Conservation (phyloP, 2,888 invertebrate genomes). For the Drosophila birchii region DNA sequence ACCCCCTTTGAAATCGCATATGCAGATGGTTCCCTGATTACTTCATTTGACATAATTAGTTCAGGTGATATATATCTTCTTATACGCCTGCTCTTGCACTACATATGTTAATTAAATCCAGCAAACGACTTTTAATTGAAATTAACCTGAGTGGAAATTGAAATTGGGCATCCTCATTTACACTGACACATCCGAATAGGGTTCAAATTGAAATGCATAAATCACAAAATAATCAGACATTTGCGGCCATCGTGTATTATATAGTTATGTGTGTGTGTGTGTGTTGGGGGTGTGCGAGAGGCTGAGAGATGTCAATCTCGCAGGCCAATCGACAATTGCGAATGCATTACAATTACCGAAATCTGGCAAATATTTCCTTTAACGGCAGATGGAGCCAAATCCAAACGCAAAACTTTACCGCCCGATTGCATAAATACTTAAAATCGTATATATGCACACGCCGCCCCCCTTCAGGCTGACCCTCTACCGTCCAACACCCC, state of each 20-base stretch:
- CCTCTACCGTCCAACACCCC: not conserved
- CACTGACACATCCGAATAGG: conserved; percentile 54
- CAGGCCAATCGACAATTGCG: conserved; percentile 72
- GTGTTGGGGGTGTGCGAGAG: not conserved
- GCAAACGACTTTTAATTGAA: conserved; percentile 68
- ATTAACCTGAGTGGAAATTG: conserved; percentile 67
- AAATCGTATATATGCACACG: conserved; percentile 59
- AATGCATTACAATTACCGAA: conserved; percentile 67
- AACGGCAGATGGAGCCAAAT: conserved; percentile 23
- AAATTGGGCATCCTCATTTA: conserved; percentile 53
- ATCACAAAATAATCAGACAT: conserved; percentile 72
- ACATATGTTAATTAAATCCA: conserved; percentile 67
- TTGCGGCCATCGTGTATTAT: conserved; percentile 13
- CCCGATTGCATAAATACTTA: conserved; percentile 65
- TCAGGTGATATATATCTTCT: conserved; percentile 11
- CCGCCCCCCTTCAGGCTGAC: conserved; percentile 3
- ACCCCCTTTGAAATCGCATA: not conserved
- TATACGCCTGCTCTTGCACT: conserved; percentile 17
- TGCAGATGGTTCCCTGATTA: not conserved
- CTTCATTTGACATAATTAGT: conserved; percentile 18
- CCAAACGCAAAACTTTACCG: conserved; percentile 30
- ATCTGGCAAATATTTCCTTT: conserved; percentile 59
- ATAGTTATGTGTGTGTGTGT: not conserved
- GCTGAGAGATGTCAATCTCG: conserved; percentile 66
- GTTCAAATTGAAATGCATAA: conserved; percentile 69